A percentile compares a stretch with the other conserved stretches of the same genome.
These are phyloP conservation scores for Nasua narica DNA, from an alignment of 2,797 vertebrate species.

Conservation along the genomic window DNA sequence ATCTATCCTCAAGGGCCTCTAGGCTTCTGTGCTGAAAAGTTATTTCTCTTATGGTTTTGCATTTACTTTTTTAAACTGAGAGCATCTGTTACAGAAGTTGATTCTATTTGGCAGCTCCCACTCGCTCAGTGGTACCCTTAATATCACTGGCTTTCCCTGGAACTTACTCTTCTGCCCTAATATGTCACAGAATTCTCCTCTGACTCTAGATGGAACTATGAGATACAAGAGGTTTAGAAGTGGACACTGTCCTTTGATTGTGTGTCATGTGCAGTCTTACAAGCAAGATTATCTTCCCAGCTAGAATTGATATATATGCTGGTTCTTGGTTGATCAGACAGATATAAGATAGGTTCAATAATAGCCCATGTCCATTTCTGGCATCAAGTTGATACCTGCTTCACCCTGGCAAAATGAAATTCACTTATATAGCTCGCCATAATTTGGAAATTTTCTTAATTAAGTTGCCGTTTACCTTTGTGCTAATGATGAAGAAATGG, in stretches of 20 bases:
- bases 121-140: background rate
- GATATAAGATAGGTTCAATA: background rate
- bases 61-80: slow-evolving; percentile 64
- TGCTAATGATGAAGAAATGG: slow-evolving; percentile 50
- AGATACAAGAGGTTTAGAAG: background rate
- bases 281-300: background rate
- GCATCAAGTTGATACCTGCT: background rate
- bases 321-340: background rate
- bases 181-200: background rate
- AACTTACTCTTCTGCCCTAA: background rate
- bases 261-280: background rate
- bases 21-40: slow-evolving; percentile 62
- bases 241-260: background rate
- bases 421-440: background rate
- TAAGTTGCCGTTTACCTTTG: slow-evolving; percentile 45
- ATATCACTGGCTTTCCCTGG: background rate
- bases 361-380: background rate
- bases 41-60: slow-evolving; percentile 70
- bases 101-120: background rate
- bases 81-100: slow-evolving; percentile 51
- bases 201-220: background rate
- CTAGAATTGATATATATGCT: background rate
- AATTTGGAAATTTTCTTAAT: slow-evolving; percentile 31
- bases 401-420: background rate
- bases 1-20: slow-evolving; percentile 69